Evolutionary conservation across 1,140 invertebrate genomes (phyloP).

Genomic region (Lordiphosa clarofinis): DNA sequence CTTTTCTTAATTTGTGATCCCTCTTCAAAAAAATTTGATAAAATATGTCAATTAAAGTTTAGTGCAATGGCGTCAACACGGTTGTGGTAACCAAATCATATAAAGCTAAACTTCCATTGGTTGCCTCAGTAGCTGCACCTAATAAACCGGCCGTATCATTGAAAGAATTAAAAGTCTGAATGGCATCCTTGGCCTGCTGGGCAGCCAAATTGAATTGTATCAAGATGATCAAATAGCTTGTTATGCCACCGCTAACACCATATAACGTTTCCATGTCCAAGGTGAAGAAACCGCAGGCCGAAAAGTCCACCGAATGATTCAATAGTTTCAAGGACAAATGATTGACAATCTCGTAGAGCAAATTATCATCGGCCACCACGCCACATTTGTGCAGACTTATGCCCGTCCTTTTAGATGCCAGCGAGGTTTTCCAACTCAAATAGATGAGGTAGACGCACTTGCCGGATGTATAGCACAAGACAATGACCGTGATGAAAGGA

Average conservation of each 20-base stretch:
- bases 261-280: constrained; percentile 79
- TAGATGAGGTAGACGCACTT: constrained; percentile 79
- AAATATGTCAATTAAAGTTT: constrained; percentile 2
- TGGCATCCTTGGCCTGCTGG: constrained; percentile 74
- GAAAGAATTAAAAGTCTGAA: constrained; percentile 55
- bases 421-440: constrained; percentile 76
- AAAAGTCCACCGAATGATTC: constrained; percentile 78
- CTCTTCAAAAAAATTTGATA: background rate
- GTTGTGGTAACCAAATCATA: constrained; percentile 46
- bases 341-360: constrained; percentile 77
- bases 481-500: constrained; percentile 63
- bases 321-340: constrained; percentile 76
- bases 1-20: too few species aligned
- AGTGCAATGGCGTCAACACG: constrained; percentile 46
- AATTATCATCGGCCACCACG: constrained; percentile 73
- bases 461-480: constrained; percentile 67
- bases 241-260: constrained; percentile 77
- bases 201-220: constrained; percentile 79
- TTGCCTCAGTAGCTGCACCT: constrained; percentile 50
- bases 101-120: constrained; percentile 39
- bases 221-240: constrained; percentile 77
- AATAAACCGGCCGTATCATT: constrained; percentile 60
- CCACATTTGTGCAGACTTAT: constrained; percentile 77
- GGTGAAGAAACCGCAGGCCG: constrained; percentile 78
- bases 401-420: constrained; percentile 74